Conservation (phyloP, 1,140 invertebrate species). For the Sitodiplosis mosellana region DNA sequence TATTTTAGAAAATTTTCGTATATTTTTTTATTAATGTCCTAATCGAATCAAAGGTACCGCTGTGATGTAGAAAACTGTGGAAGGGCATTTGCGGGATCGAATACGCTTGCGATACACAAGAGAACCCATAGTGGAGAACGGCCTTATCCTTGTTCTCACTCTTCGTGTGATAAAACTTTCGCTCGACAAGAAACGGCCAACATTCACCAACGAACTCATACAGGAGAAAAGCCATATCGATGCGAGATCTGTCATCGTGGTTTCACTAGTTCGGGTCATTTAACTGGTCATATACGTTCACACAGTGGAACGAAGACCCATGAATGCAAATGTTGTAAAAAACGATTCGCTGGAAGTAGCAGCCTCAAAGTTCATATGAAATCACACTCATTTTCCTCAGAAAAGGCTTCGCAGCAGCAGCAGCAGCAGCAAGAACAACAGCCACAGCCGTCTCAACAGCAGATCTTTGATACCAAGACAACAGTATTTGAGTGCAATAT, state of each 20-base stretch:
- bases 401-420: not conserved
- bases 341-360: slow-evolving; percentile 20
- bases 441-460: not conserved
- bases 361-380: slow-evolving; percentile 16
- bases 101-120: slow-evolving; percentile 32
- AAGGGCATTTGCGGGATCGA: slow-evolving; percentile 28
- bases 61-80: slow-evolving; percentile 16
- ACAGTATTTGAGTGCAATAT: too few species aligned
- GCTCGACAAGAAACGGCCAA: slow-evolving; percentile 28
- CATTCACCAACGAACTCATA: slow-evolving; percentile 32
- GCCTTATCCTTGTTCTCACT: slow-evolving; percentile 35
- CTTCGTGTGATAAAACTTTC: slow-evolving; percentile 34
- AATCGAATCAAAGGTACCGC: too few species aligned
- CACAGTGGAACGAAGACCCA: slow-evolving; percentile 23
- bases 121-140: slow-evolving; percentile 33
- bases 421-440: not conserved
- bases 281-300: slow-evolving; percentile 16
- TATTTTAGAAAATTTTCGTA: too few species aligned
- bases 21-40: too few species aligned
- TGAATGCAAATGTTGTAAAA: slow-evolving; percentile 17
- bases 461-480: too few species aligned
- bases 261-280: slow-evolving; percentile 26
- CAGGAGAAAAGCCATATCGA: slow-evolving; percentile 48
- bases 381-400: not conserved
- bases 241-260: slow-evolving; percentile 50